Percentiles rank a stretch among this genome's conserved stretches.
phyloP scores from a whole-genome alignment of 2,113 vertebrate genomes.

The Actenoides lindsayi region DNA sequence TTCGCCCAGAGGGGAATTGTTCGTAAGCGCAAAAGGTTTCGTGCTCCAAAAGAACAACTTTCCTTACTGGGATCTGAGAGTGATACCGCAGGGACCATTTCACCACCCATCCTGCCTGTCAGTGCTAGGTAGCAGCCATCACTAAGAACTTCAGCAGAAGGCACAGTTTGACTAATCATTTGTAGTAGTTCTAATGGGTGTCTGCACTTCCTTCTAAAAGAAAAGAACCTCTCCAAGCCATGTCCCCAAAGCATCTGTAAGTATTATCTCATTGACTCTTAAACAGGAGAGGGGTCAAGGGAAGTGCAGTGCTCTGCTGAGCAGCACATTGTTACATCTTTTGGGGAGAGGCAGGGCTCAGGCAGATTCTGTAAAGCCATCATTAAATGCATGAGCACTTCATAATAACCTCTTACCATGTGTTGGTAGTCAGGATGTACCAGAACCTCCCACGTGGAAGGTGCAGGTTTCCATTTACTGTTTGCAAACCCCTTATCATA shows the following conservation, averaged over 20 bases:
- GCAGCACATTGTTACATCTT: not conserved
- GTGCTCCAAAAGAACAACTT: not conserved
- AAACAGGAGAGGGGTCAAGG: not conserved
- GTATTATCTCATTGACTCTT: not conserved
- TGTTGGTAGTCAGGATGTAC: not conserved
- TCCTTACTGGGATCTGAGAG: not conserved
- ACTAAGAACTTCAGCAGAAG: not conserved
- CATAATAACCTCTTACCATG: not conserved
- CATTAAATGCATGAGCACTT: not conserved
- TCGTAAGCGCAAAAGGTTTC: not conserved
- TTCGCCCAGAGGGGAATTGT: not conserved
- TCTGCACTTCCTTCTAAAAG: not conserved
- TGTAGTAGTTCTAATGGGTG: not conserved
- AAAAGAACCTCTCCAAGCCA: not conserved
- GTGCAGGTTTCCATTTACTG: not conserved
- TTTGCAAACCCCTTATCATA: not conserved
- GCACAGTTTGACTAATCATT: not conserved
- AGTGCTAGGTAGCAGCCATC: not conserved
- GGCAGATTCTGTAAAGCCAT: not conserved
- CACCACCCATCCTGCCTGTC: not conserved
- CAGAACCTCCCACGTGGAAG: not conserved
- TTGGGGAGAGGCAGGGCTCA: not conserved
- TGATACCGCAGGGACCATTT: fast-evolving
- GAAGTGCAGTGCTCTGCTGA: not conserved
- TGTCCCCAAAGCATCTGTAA: not conserved